These are phyloP conservation scores for Nicator chloris DNA, from an alignment of 2,113 vertebrate genomes.

Conservation along the genomic window DNA sequence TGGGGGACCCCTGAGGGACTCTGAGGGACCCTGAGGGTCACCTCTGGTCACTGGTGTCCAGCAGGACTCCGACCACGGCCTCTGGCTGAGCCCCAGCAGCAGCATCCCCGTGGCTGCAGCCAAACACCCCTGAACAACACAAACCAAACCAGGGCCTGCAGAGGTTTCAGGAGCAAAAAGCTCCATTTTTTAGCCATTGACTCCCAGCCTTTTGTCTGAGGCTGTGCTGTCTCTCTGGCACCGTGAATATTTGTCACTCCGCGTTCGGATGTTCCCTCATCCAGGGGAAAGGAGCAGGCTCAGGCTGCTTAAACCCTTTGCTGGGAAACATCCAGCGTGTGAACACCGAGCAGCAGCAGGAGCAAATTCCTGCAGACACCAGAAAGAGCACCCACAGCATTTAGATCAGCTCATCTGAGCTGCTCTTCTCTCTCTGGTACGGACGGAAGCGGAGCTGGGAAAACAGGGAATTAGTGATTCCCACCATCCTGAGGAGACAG, in stretches of 20 bases:
- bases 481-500: background rate
- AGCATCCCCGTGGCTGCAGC: accelerated
- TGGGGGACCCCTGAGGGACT: no score
- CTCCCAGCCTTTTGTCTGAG: no score
- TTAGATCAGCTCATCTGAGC: background rate
- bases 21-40: background rate
- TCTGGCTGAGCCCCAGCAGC: background rate
- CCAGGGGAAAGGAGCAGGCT: background rate
- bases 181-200: background rate
- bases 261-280: background rate
- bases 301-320: background rate
- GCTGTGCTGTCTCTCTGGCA: background rate
- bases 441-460: accelerated
- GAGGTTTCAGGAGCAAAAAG: background rate
- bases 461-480: background rate
- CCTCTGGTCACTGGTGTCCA: background rate
- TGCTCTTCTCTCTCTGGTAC: background rate
- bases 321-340: background rate
- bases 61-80: background rate
- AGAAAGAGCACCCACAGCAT: background rate
- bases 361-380: background rate
- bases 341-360: background rate
- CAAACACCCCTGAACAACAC: accelerated
- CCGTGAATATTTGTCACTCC: background rate
- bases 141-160: accelerated